Base-by-base conservation (phyloP, 2,888 invertebrate genomes). In the Ormyrus thymus region DNA sequence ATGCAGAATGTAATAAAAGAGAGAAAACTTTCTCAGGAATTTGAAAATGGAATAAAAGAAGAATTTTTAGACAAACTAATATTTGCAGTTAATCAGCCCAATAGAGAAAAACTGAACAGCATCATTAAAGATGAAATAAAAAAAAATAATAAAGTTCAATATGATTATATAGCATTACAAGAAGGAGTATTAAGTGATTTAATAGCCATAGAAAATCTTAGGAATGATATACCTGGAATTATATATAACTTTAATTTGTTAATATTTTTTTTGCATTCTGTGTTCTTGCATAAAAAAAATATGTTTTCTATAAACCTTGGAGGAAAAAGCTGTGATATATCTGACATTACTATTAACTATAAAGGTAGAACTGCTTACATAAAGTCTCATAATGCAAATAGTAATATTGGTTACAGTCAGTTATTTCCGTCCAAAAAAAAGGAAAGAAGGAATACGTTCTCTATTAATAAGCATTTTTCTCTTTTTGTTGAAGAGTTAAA, bases 81-180 rank as follows among this genome's bases (percentile, higher is more conserved):
- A 62, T 82, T 82, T 61, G 78, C 71, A 64, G 71, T 78, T 15
- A 78, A 75, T 76, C 82, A 82, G 45, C 81, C 82, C 70, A 79
- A 45, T 77, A 85, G 85, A 82, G 83, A 84, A 82, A 80, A 83
- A 69, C 71, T 86, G 66, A 85, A 81, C 72, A 81, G 64, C 11
- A 82, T 84, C 72, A 71, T 86, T 81, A 86, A 82, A 82, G 82
- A 69, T 78, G 84, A 84, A 83, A 83, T 85, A 73, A 56, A 83
- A 82, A 83, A 29, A 29, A 29, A 29, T 29, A 29, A 1, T 29
- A 29, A 82, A 73, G 64, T 81, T 81, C 43, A 79, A 71, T 51
- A 77, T 7, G 73, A 83, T 83, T 85, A 84, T 81, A 82, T 81
- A 81, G 59, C 76, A 79, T 81, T 85, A 72, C 83, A 83, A 72